phyloP scores from a whole-genome alignment of 2,113 vertebrate genomes.

The Megaceryle maxima region DNA sequence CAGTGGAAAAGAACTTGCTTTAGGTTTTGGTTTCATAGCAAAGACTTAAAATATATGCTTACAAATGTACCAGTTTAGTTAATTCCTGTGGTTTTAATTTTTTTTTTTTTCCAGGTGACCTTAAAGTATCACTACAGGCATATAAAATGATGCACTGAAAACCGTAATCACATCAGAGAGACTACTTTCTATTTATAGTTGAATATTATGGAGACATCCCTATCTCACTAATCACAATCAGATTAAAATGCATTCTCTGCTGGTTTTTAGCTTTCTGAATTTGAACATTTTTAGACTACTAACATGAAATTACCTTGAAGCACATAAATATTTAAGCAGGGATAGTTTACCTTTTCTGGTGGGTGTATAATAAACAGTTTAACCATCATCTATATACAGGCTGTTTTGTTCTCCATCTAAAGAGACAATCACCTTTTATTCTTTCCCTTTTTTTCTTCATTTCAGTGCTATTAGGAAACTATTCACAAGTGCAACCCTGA shows the following conservation, averaged over 20 bases:
- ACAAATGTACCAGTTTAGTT: neutral
- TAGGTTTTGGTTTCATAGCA: neutral
- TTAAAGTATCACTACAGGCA: neutral
- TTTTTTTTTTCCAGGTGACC: neutral
- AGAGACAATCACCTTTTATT: constrained; percentile 80
- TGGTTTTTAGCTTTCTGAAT: constrained; percentile 25
- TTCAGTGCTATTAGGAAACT: constrained; percentile 77
- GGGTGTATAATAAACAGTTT: constrained; percentile 73
- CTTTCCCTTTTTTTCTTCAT: constrained; percentile 71
- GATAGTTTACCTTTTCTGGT: constrained; percentile 71
- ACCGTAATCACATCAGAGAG: neutral
- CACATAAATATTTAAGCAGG: constrained; percentile 65
- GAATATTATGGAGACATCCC: neutral
- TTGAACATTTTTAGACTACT: constrained; percentile 48
- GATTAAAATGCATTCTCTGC: constrained; percentile 14
- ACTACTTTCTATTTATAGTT: neutral
- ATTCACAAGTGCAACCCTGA: constrained; percentile 76
- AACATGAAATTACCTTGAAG: constrained; percentile 63
- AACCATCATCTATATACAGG: constrained; percentile 66
- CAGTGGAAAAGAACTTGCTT: neutral
- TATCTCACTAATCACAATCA: neutral
- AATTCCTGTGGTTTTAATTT: neutral
- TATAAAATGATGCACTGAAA: neutral
- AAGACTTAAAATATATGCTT: neutral
- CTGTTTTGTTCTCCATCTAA: constrained; percentile 58